These are phyloP conservation scores for Alexandromys oeconomus DNA, from an alignment of 2,797 vertebrate species.

Conservation along the genomic window DNA sequence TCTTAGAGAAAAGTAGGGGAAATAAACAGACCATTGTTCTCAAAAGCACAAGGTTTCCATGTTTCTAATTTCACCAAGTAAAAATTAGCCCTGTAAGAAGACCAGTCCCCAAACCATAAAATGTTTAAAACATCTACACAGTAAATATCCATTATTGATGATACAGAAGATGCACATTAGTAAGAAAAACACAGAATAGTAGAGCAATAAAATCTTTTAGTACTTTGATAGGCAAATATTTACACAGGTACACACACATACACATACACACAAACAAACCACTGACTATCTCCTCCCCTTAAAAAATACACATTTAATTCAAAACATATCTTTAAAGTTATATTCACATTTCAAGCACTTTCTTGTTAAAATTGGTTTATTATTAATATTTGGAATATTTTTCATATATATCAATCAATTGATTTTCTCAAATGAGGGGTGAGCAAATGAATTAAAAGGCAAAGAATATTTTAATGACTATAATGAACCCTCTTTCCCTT, in stretches of 20 bases:
- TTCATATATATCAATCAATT: background rate
- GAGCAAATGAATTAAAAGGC: background rate
- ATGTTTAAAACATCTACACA: background rate
- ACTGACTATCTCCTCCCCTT: background rate
- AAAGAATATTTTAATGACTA: background rate
- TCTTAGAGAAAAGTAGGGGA: background rate
- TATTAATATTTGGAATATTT: background rate
- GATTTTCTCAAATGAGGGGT: background rate
- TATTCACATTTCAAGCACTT: background rate
- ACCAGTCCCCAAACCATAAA: background rate
- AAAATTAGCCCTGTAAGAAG: background rate
- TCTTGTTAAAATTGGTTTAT: background rate
- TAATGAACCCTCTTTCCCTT: background rate
- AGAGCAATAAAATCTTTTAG: background rate
- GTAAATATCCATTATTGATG: constrained; percentile 52
- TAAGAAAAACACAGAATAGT: background rate
- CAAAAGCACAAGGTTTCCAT: background rate
- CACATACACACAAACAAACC: background rate
- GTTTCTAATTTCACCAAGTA: background rate
- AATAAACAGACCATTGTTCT: background rate
- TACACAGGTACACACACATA: background rate
- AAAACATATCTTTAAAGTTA: background rate
- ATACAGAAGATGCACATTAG: constrained; percentile 12
- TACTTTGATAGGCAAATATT: background rate
- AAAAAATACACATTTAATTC: background rate